Conservation (phyloP, 2,113 vertebrate species). For the Muscicapa adusta region DNA sequence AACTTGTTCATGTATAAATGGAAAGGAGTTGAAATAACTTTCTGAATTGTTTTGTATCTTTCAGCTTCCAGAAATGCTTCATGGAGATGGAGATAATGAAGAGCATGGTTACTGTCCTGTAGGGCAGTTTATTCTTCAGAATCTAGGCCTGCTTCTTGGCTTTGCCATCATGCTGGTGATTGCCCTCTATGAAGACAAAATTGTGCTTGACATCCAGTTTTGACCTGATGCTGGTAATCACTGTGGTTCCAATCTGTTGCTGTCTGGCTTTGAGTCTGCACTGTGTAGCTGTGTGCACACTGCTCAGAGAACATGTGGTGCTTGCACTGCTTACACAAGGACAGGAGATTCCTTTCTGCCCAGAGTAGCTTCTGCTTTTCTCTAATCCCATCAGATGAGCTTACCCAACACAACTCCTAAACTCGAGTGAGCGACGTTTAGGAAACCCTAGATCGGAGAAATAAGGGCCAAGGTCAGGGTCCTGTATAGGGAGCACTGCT, state of each 20-base stretch:
- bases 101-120: constrained; percentile 89
- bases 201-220: constrained; percentile 90
- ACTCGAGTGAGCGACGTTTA: neutral
- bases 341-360: neutral
- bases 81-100: constrained; percentile 92
- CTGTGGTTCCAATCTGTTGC: constrained; percentile 31
- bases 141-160: constrained; percentile 89
- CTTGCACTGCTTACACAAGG: constrained; percentile 58
- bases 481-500: neutral
- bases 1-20: neutral
- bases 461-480: neutral
- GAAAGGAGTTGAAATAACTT: neutral
- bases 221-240: constrained; percentile 68
- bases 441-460: neutral
- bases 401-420: neutral
- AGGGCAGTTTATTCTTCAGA: constrained; percentile 94
- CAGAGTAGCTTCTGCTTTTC: constrained; percentile 1
- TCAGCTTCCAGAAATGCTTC: constrained; percentile 97
- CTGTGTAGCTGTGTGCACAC: constrained; percentile 57
- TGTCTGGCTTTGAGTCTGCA: constrained; percentile 58
- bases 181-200: constrained; percentile 95
- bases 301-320: constrained; percentile 58
- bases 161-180: constrained; percentile 97
- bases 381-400: neutral
- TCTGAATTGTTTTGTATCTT: neutral